phyloP scores from a whole-genome alignment of 2,113 vertebrate genomes.

The Cacatua alba region DNA sequence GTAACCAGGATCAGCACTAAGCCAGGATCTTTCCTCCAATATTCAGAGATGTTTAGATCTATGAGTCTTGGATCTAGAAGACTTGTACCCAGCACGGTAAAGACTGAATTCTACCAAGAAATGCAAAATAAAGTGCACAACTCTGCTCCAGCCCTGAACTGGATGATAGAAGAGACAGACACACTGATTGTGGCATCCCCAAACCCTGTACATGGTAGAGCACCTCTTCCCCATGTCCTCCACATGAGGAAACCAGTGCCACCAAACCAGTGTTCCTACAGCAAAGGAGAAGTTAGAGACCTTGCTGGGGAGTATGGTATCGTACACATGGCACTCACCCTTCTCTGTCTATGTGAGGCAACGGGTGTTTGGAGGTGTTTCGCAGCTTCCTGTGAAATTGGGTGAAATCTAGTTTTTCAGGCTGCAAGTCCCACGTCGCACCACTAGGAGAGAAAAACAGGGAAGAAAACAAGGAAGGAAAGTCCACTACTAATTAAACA shows the following conservation, averaged over 20 bases:
- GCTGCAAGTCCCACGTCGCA: slow-evolving; percentile 95
- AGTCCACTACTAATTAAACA: background rate
- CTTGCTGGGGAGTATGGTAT: background rate
- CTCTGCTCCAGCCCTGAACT: background rate
- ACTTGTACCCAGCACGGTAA: background rate
- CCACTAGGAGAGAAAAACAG: slow-evolving; percentile 76
- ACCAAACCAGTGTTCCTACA: background rate
- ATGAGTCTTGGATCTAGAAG: background rate
- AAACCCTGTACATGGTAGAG: fast-evolving
- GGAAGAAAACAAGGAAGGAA: background rate
- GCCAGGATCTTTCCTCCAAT: background rate
- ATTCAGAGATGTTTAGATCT: background rate
- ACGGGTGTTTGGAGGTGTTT: slow-evolving; percentile 84
- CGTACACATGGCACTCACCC: slow-evolving; percentile 76
- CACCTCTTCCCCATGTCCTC: background rate
- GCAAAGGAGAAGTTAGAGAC: background rate
- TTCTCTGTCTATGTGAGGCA: slow-evolving; percentile 93
- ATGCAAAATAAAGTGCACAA: background rate
- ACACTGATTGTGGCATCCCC: background rate
- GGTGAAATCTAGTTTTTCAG: slow-evolving; percentile 95
- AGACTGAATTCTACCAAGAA: background rate
- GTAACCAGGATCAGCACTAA: background rate
- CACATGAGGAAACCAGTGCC: fast-evolving
- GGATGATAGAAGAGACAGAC: background rate
- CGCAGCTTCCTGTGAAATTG: slow-evolving; percentile 90